These are phyloP conservation scores for Darevskia nairensis DNA, from an alignment of 2,797 vertebrate genomes.

Conservation along the genomic window DNA sequence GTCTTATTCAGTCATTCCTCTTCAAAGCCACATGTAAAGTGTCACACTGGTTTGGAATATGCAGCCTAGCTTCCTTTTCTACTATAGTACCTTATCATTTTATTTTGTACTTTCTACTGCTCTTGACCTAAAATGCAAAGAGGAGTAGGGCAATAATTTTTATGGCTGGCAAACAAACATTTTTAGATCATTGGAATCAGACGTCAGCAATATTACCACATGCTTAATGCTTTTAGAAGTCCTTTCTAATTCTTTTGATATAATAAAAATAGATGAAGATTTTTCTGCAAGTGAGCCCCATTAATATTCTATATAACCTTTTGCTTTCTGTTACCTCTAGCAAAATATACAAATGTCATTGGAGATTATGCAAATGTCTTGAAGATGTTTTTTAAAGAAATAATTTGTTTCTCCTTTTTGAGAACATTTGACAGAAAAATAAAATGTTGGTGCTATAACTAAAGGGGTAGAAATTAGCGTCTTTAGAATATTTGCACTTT, in stretches of 20 bases:
- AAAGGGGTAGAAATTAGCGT: not conserved
- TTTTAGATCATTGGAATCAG: constrained; percentile 41
- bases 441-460: not conserved
- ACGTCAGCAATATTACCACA: constrained; percentile 40
- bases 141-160: constrained; percentile 18
- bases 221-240: constrained; percentile 36
- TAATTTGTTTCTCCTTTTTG: not conserved
- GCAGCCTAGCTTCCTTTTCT: not conserved
- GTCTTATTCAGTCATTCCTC: constrained; percentile 30
- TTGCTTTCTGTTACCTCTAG: constrained; percentile 12
- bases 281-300: constrained; percentile 1
- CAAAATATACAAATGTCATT: not conserved
- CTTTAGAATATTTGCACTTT: not conserved
- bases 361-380: constrained; percentile 11
- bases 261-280: constrained; percentile 36
- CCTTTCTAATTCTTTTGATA: constrained; percentile 29
- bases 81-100: not conserved
- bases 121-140: constrained; percentile 16
- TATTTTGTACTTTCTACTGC: not conserved
- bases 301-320: constrained; percentile 9
- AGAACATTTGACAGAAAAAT: not conserved
- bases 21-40: not conserved
- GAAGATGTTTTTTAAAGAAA: constrained; percentile 4
- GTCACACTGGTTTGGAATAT: not conserved
- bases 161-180: constrained; percentile 23